Percentiles rank a stretch among this genome's conserved stretches.
These are phyloP conservation scores for Vidua chalybeata DNA, from an alignment of 2,113 vertebrate genomes.

Conservation along the genomic window DNA sequence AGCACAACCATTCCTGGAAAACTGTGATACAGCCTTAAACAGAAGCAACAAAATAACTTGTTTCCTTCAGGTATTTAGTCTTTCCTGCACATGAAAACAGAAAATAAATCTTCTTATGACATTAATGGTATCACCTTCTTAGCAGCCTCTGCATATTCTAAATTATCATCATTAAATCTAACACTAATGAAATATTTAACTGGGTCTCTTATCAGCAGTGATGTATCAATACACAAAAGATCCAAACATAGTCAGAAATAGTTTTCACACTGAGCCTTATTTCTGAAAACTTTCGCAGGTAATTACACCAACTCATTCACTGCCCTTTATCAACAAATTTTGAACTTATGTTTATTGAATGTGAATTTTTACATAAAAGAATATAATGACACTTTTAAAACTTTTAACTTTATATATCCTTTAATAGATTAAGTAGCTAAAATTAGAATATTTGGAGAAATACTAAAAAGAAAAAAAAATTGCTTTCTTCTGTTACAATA, in stretches of 20 bases:
- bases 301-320: background rate
- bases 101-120: background rate
- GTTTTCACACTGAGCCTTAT: background rate
- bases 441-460: background rate
- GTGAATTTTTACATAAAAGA: background rate
- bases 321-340: background rate
- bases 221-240: background rate
- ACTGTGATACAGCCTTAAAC: background rate
- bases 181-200: background rate
- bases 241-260: accelerated
- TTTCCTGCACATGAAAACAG: background rate
- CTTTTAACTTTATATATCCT: background rate
- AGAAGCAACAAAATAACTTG: background rate
- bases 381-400: background rate
- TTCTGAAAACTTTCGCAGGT: background rate
- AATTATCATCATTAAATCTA: background rate
- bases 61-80: background rate
- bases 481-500: background rate
- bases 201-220: background rate
- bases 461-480: background rate
- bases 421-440: background rate
- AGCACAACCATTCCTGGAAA: background rate
- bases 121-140: background rate
- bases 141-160: background rate
- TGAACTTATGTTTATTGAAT: background rate